Evolutionary conservation across 2,113 vertebrate genomes (phyloP).

Genomic region (Phylloscopus trochiloides): DNA sequence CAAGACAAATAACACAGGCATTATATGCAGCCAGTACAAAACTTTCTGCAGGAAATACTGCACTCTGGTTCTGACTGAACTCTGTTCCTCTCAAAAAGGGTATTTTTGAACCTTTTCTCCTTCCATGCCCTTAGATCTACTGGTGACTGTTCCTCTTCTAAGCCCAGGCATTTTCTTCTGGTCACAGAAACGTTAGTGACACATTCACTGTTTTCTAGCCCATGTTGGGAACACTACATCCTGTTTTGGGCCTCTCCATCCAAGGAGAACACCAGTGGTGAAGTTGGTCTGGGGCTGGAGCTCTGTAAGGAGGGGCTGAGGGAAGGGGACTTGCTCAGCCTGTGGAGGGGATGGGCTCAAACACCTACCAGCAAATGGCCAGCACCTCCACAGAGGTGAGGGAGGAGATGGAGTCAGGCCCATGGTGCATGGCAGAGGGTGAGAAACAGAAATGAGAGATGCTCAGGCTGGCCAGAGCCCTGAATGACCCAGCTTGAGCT

Average conservation of each 20-base stretch:
- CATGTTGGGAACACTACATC: background rate
- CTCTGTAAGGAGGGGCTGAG: background rate
- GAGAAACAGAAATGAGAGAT: background rate
- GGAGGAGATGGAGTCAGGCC: background rate
- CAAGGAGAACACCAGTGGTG: background rate
- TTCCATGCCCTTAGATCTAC: background rate
- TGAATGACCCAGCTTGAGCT: background rate
- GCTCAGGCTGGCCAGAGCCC: background rate
- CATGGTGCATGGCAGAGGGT: fast-evolving
- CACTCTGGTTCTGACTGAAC: background rate
- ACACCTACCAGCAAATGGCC: background rate
- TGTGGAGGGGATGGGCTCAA: fast-evolving
- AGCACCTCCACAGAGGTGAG: background rate
- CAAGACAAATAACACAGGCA: background rate
- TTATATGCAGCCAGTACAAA: background rate
- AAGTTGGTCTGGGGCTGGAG: background rate
- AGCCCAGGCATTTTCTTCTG: fast-evolving
- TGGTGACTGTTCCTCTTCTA: background rate
- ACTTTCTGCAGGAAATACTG: background rate
- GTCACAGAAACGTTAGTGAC: background rate
- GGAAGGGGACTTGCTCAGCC: background rate
- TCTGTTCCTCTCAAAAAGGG: background rate
- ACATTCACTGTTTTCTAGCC: background rate
- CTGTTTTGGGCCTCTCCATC: background rate
- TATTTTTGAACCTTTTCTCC: background rate